Evolutionary conservation across 2,888 invertebrate genomes (phyloP).

Genomic region (Andrena flavipes): DNA sequence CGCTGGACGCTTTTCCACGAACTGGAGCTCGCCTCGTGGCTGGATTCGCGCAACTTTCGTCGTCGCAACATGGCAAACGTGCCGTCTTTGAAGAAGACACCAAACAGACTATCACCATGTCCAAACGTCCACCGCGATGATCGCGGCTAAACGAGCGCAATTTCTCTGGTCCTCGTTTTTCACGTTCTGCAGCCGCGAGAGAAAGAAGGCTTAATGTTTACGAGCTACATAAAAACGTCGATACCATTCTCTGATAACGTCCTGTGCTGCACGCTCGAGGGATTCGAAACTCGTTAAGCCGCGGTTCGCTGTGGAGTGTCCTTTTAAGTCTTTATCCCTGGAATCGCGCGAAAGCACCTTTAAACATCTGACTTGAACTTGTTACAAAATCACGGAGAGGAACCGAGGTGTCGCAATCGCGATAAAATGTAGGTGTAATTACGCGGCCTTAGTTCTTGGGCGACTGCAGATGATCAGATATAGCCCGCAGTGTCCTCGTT

Average conservation of each 20-base stretch:
- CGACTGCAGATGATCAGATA: constrained; percentile 8
- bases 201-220: constrained; percentile 36
- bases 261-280: constrained; percentile 19
- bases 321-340: constrained; percentile 22
- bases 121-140: background rate
- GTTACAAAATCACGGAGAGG: background rate
- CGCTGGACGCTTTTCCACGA: constrained; percentile 66
- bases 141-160: constrained; percentile 13
- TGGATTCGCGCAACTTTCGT: constrained; percentile 29
- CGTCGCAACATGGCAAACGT: background rate
- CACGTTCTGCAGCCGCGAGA: constrained; percentile 7
- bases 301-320: constrained; percentile 21
- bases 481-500: background rate
- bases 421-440: constrained; percentile 7
- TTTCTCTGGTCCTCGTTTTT: constrained; percentile 10
- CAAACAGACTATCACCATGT: background rate
- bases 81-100: constrained; percentile 5
- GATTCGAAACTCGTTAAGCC: constrained; percentile 44
- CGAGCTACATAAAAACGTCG: constrained; percentile 36
- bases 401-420: background rate
- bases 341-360: constrained; percentile 7
- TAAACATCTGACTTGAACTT: background rate
- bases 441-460: background rate
- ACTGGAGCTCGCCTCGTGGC: constrained; percentile 36
- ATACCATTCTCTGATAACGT: constrained; percentile 36